phyloP scores from a whole-genome alignment of 2,113 vertebrate species.

The Boulengerochromis microlepis region DNA sequence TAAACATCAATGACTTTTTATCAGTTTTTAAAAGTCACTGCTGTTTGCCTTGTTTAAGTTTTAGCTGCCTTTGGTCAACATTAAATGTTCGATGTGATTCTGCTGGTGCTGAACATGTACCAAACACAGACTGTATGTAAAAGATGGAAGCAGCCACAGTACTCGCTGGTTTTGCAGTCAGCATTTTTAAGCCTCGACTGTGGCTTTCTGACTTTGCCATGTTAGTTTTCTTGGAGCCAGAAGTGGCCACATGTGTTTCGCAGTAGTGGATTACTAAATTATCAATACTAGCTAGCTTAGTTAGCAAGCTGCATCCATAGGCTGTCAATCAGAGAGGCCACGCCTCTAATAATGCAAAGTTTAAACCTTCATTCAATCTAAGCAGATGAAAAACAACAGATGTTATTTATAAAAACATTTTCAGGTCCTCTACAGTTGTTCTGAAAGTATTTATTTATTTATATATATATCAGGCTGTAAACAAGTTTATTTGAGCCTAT shows the following conservation, averaged over 20 bases:
- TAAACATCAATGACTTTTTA: neutral
- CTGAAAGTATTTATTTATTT: neutral
- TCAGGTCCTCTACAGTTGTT: neutral
- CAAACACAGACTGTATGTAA: neutral
- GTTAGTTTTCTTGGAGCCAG: neutral
- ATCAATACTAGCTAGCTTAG: neutral
- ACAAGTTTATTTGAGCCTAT: neutral
- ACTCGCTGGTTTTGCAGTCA: too few relatives aligned
- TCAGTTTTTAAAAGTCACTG: accelerated
- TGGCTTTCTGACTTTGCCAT: neutral
- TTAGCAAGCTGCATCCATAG: neutral
- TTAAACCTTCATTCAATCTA: neutral
- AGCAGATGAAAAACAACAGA: neutral
- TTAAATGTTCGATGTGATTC: accelerated
- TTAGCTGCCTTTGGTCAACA: neutral
- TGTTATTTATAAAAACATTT: neutral
- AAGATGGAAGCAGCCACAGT: neutral
- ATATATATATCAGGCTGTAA: neutral
- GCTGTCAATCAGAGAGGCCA: neutral
- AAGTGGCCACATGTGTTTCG: neutral
- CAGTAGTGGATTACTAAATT: neutral
- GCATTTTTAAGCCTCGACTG: accelerated
- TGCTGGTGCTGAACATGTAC: neutral
- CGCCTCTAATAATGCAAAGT: neutral
- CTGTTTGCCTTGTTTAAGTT: neutral